These are phyloP conservation scores for Nomada ruficornis DNA, from an alignment of 2,888 invertebrate species.

Conservation along the genomic window DNA sequence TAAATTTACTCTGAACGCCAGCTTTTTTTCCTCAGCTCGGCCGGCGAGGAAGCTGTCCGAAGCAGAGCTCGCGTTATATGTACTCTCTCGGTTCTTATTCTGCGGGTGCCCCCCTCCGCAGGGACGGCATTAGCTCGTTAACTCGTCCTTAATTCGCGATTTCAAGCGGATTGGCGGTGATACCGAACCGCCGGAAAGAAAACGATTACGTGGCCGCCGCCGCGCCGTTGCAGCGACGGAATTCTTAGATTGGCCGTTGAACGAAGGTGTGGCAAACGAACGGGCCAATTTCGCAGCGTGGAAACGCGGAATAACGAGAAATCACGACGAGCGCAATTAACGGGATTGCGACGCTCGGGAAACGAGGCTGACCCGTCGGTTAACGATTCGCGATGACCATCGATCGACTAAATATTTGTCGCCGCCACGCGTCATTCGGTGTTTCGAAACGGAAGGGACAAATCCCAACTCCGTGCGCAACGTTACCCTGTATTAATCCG, in stretches of 20 bases:
- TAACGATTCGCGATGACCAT: conserved; percentile 13
- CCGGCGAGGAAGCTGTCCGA: conserved; percentile 18
- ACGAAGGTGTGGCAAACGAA: background rate
- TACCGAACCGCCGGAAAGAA: background rate
- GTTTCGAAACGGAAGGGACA: background rate
- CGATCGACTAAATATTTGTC: conserved; percentile 33
- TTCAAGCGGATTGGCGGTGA: conserved; percentile 15
- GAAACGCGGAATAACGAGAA: conserved; percentile 4
- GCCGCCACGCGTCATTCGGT: background rate
- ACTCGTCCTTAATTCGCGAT: conserved; percentile 22
- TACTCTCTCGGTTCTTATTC: conserved; percentile 13
- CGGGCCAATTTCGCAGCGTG: background rate
- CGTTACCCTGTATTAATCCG: too few relatives aligned
- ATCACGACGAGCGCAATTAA: background rate
- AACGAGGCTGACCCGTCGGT: conserved; percentile 6
- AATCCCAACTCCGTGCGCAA: too few relatives aligned
- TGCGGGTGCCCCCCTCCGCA: background rate
- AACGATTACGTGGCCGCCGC: background rate
- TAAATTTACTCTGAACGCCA: conserved; percentile 30
- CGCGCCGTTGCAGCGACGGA: background rate
- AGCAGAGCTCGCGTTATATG: conserved; percentile 5
- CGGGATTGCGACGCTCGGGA: background rate
- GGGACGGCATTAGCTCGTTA: conserved; percentile 38
- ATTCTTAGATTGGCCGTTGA: background rate
- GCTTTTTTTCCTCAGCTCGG: background rate